Evolutionary conservation across 2,797 vertebrate genomes (phyloP).

Genomic region (Cynodonichthys magdalenae): DNA sequence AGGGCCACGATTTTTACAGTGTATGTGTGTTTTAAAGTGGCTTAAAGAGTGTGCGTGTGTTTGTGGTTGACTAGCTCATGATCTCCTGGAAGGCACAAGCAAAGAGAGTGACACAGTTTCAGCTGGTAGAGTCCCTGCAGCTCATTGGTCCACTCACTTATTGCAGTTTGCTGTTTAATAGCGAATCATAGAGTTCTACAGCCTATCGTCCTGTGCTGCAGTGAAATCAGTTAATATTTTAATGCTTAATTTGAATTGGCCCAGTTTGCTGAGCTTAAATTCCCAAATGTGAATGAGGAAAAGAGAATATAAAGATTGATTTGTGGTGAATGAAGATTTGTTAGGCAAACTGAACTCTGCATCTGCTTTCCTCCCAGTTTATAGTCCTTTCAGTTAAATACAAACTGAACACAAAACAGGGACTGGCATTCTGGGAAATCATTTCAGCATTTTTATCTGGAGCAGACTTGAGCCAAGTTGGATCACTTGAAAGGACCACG

Average conservation of each 20-base stretch:
- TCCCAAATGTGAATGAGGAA: neutral
- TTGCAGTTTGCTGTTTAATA: neutral
- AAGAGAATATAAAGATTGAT: neutral
- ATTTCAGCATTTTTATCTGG: conserved; percentile 49
- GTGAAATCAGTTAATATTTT: neutral
- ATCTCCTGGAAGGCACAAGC: conserved; percentile 45
- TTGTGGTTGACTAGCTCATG: conserved; percentile 42
- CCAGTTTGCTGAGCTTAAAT: neutral
- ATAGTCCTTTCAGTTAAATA: neutral
- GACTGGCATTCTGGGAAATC: conserved; percentile 54
- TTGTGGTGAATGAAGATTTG: too few relatives aligned
- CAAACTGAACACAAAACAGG: conserved; percentile 10
- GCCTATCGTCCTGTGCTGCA: neutral
- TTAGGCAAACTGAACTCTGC: too few relatives aligned
- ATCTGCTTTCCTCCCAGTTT: too few relatives aligned
- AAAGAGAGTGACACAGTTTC: conserved; percentile 50
- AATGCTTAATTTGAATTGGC: neutral
- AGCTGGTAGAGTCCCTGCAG: conserved; percentile 35
- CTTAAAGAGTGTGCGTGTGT: conserved; percentile 29
- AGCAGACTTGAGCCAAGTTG: conserved; percentile 45
- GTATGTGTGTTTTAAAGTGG: conserved; percentile 13
- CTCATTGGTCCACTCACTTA: neutral
- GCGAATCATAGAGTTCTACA: neutral
- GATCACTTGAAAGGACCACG: conserved; percentile 42
- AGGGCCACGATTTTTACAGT: neutral